Conservation (phyloP, 2,888 invertebrate species). For the Sminthurinus aureus region DNA sequence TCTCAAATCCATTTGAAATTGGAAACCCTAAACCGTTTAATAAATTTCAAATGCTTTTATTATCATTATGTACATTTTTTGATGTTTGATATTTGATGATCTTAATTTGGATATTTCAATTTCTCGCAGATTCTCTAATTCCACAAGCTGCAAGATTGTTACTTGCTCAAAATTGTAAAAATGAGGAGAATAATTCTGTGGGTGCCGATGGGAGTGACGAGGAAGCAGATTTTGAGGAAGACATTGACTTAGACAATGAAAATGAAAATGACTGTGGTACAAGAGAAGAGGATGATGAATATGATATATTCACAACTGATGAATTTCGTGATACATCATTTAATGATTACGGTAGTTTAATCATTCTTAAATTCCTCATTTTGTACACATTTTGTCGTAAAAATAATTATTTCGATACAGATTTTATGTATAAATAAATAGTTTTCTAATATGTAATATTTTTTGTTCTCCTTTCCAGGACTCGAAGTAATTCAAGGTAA, state of each 20-base stretch:
- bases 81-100: no score
- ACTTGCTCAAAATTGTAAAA: constrained; percentile 47
- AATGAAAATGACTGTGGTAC: constrained; percentile 6
- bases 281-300: constrained; percentile 34
- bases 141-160: constrained; percentile 58
- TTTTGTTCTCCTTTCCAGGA: constrained; percentile 42
- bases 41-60: no score
- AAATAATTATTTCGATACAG: background rate
- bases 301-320: constrained; percentile 49
- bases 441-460: background rate
- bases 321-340: constrained; percentile 54
- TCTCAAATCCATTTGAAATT: background rate
- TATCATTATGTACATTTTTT: no score
- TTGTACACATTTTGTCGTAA: background rate
- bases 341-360: constrained; percentile 57
- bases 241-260: constrained; percentile 43
- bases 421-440: background rate
- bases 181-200: constrained; percentile 46
- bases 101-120: background rate
- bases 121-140: constrained; percentile 44
- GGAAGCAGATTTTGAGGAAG: constrained; percentile 50
- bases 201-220: constrained; percentile 11
- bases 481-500: constrained; percentile 57
- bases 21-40: no score
- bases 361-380: background rate